Percentiles rank a stretch among this genome's conserved stretches.
phyloP scores from a whole-genome alignment of 2,888 invertebrate species.

The Leistus spinibarbis region DNA sequence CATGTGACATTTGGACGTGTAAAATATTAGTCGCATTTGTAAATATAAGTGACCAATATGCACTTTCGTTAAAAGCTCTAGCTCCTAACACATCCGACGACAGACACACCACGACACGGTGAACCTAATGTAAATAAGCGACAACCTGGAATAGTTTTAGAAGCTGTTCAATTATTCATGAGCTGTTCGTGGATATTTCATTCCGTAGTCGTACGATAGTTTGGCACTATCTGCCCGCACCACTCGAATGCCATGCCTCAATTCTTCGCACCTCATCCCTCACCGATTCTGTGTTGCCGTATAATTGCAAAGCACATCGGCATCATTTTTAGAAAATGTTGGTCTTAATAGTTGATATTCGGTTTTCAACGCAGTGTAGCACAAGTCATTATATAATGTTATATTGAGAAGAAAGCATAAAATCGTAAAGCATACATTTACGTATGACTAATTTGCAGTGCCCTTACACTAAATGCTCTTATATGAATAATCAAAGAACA shows the following conservation, averaged over 20 bases:
- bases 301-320: neutral
- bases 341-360: too few relatives aligned
- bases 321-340: neutral
- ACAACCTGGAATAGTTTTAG: slow-evolving; percentile 31
- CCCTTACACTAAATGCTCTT: too few relatives aligned
- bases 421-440: too few relatives aligned
- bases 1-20: neutral
- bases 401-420: too few relatives aligned
- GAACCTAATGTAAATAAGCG: slow-evolving; percentile 32
- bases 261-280: neutral
- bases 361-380: too few relatives aligned
- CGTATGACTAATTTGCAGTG: too few relatives aligned
- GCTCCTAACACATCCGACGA: neutral
- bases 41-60: slow-evolving; percentile 34
- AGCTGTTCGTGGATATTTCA: slow-evolving; percentile 1
- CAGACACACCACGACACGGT: neutral
- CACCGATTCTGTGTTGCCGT: neutral
- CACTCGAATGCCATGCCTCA: neutral
- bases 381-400: too few relatives aligned
- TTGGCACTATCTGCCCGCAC: neutral
- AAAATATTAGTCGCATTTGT: slow-evolving; percentile 27
- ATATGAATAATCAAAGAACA: too few relatives aligned
- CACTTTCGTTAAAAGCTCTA: slow-evolving; percentile 31
- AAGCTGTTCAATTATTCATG: slow-evolving; percentile 34
- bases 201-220: neutral